Conservation (phyloP, 2,797 vertebrate species). For the Hyperoplus immaculatus region DNA sequence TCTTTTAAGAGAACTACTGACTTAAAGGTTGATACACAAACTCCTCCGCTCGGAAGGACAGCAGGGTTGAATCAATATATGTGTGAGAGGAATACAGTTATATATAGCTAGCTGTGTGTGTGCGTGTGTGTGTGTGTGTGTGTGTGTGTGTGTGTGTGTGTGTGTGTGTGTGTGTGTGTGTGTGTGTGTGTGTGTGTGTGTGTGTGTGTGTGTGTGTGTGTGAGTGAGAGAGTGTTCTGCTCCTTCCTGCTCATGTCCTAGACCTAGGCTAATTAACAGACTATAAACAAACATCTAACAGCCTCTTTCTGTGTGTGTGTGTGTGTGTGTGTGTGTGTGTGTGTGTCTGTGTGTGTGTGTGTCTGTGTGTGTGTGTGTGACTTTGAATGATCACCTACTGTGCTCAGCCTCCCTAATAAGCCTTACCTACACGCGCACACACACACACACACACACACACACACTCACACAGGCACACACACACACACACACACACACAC, state of each 20-base stretch:
- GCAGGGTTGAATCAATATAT: conserved; percentile 47
- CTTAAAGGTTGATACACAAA: conserved; percentile 8
- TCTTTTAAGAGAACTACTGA: not conserved
- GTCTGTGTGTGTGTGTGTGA: not conserved
- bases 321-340: conserved; percentile 17
- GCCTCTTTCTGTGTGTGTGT: conserved; percentile 20
- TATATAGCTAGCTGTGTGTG: conserved; percentile 38
- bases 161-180: not conserved
- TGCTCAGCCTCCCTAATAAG: no score
- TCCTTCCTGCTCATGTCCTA: conserved; percentile 56
- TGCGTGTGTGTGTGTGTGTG: conserved; percentile 37
- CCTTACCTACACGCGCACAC: no score
- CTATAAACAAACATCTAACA: conserved; percentile 70
- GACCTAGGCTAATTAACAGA: conserved; percentile 61
- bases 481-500: no score
- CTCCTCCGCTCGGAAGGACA: conserved; percentile 45
- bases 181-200: no score
- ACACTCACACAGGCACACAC: no score
- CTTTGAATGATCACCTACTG: no score
- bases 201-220: no score
- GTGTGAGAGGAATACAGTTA: conserved; percentile 60
- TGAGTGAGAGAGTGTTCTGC: not conserved
- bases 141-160: conserved; percentile 32
- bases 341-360: conserved; percentile 9
- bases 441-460: no score